Conservation (phyloP, 2,113 vertebrate species). For the Neolamprologus cancellatus region DNA sequence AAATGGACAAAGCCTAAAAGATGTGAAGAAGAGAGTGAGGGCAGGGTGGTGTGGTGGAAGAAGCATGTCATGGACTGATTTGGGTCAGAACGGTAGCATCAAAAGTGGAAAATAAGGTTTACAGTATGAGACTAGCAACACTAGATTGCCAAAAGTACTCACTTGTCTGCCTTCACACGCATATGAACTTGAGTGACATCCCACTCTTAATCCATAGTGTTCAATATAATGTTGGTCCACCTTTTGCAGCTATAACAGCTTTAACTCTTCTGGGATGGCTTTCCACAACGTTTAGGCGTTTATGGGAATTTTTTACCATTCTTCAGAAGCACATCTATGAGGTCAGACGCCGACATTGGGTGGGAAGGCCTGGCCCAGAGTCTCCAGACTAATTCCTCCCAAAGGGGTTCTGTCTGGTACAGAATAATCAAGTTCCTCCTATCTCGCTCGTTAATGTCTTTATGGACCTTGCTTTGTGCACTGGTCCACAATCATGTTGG, state of each 20-base stretch:
- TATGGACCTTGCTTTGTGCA: not conserved
- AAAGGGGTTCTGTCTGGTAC: not conserved
- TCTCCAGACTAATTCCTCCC: not conserved
- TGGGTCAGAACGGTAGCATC: not conserved
- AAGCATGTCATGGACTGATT: not conserved
- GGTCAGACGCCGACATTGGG: not conserved
- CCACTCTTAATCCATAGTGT: not conserved
- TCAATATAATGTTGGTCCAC: not conserved
- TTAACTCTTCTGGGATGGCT: fast-evolving
- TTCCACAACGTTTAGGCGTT: not conserved
- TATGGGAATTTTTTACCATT: not conserved
- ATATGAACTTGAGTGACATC: not conserved
- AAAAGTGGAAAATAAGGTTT: not conserved
- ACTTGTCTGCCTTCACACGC: not conserved
- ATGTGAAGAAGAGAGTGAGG: not conserved
- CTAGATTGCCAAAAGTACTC: not conserved
- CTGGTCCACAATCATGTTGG: not conserved
- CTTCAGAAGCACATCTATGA: not conserved
- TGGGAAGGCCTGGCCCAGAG: not conserved
- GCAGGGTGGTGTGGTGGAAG: not conserved
- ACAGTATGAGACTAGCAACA: not conserved
- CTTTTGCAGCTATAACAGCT: not conserved
- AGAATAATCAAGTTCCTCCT: not conserved
- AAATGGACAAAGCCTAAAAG: not conserved
- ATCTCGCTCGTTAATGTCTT: not conserved